phyloP scores from a whole-genome alignment of 2,888 invertebrate genomes.

The Luperina testacea region DNA sequence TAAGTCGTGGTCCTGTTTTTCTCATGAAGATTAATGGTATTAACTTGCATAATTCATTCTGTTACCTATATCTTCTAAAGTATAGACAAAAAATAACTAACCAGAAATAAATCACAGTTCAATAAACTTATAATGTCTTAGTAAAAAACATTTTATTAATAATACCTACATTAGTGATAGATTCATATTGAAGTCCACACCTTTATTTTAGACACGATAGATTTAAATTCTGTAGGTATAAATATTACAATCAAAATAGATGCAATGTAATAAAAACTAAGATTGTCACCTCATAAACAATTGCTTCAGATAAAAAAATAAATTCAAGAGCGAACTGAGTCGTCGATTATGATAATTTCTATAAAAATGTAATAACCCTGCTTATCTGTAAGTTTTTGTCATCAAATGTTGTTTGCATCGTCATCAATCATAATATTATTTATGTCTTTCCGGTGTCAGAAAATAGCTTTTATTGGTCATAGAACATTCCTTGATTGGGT shows the following conservation, averaged over 20 bases:
- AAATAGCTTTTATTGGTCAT: conserved; percentile 11
- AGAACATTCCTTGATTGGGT: background rate
- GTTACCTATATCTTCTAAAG: background rate
- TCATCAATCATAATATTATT: conserved; percentile 19
- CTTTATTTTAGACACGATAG: too few relatives aligned
- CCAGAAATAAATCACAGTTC: conserved; percentile 28
- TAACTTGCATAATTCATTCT: background rate
- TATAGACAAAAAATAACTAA: background rate
- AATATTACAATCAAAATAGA: background rate
- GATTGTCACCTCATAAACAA: conserved; percentile 10
- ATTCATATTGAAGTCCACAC: conserved; percentile 8
- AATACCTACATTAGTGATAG: conserved; percentile 2
- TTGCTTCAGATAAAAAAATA: conserved; percentile 32
- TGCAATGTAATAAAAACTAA: conserved; percentile 14
- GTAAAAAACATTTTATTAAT: conserved; percentile 28
- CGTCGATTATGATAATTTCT: conserved; percentile 27
- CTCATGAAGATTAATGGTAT: background rate
- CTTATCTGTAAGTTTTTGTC: conserved; percentile 33
- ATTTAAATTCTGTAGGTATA: background rate
- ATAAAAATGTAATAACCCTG: conserved; percentile 20
- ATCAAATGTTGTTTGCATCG: conserved; percentile 27
- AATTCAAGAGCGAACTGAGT: conserved; percentile 3
- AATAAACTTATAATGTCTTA: conserved; percentile 21
- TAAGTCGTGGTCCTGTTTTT: too few relatives aligned
- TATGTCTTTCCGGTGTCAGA: conserved; percentile 26